Base-by-base conservation (phyloP, 1,140 invertebrate species). In the Dreissena rostriformis region DNA sequence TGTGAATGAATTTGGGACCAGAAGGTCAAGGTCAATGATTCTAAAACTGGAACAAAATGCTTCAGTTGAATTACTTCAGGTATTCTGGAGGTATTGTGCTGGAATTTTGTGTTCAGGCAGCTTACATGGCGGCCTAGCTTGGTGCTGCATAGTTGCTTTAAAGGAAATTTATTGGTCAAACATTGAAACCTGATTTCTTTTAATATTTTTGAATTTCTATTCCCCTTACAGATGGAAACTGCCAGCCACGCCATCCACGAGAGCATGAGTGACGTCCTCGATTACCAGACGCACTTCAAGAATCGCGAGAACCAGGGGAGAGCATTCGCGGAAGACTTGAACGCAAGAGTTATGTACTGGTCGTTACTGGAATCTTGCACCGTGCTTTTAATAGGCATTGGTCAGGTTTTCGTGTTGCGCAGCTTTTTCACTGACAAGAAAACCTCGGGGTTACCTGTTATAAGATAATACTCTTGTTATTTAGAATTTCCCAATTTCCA, bases 241-340 rank as follows among this genome's bases (percentile, higher is more conserved):
- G 97, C 97, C 12, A 96, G 97, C 12, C 96, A 97, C 91, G 96
- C 96, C 92, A 97, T 99, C 87, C 98, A 99, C 91, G 96, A 97
- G 89, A 96, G 96, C 80, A 93, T 99, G 22, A 97, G 96, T 86
- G 96, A 95, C 78, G 96, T 99, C 55, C 94, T 97, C 51, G 98
- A 99, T 92, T 96, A 97, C 90, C 98, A 99, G 95, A 99, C 98
- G 8, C 98, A 99, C 94, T 98, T 99, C 94, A 95, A 98, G 72
- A 94, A 99, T 81, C 95, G 97, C 67, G 99, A 99, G 95, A 96
- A 98, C 10, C 97, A 98, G 92, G 96, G 98, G 51, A 96, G 98
- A 61, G 98, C 98, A 91, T 95, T 98, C 70, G 99, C 98, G 0
- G 98, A 99, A 94, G 97, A 99, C 93, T 94, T 99, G 14, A 99